Conservation (phyloP, 2,113 vertebrate species). For the Cyanistes caeruleus region DNA sequence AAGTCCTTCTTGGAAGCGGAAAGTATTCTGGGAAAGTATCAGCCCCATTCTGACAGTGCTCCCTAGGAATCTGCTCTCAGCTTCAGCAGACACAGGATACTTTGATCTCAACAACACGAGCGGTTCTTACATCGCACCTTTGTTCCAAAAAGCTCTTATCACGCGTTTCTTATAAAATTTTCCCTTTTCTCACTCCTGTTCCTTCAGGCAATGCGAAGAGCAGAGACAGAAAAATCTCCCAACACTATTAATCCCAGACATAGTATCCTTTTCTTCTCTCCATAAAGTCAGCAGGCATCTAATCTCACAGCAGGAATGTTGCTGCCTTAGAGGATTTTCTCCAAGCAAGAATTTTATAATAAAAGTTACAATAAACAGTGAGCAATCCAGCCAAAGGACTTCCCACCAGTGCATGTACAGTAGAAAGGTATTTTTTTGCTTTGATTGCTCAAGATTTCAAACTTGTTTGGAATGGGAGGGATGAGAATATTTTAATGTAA, state of each 20-base stretch:
- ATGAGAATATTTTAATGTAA: neutral
- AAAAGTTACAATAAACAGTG: conserved; percentile 9
- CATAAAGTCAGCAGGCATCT: conserved; percentile 27
- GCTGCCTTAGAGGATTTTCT: conserved; percentile 47
- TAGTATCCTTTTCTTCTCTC: neutral
- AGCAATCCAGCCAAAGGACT: conserved; percentile 26
- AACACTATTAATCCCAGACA: neutral
- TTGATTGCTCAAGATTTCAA: conserved; percentile 28
- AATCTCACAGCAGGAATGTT: neutral
- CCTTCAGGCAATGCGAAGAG: neutral
- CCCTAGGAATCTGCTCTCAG: neutral
- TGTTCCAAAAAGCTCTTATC: neutral
- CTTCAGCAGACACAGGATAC: neutral
- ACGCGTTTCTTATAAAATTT: neutral
- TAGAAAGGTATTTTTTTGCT: conserved; percentile 4
- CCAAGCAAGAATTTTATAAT: conserved; percentile 34
- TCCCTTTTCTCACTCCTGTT: neutral
- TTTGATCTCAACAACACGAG: neutral
- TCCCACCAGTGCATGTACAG: neutral
- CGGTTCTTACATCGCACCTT: neutral
- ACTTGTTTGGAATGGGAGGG: neutral
- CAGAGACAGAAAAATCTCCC: neutral
- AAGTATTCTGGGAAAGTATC: neutral
- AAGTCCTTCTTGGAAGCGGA: neutral
- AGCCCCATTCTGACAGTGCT: neutral